Base-by-base conservation (phyloP, 2,888 invertebrate genomes). In the Lamellibrachia satsuma region DNA sequence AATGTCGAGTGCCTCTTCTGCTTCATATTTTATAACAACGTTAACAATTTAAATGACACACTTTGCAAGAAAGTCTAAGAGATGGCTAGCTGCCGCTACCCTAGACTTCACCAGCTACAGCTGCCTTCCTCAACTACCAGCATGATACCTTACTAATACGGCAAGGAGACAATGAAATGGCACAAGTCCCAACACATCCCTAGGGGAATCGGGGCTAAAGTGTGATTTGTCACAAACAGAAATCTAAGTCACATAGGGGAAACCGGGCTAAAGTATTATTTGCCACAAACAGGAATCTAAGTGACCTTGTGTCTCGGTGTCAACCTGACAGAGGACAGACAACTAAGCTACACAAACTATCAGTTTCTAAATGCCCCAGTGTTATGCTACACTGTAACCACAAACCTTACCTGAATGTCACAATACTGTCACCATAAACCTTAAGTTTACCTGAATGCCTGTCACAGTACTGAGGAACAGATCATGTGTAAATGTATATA, bases 101-200 rank as follows among this genome's bases (percentile, higher is more conserved):
- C 22, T 11, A 6, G 15, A 75, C 22, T 75, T 75, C 75, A n/a
- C 6, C 75, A 2, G 75, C 75, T 75, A 75, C 75, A 75, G 75
- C 75, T 75, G 75, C 3, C 60, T 9, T 15, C 11, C 75, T 75
- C 75, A 11, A 4, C 22, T 75, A 75, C 75, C 75, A 75, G 22
- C 75, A 15, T 75, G 75, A 75, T n/a, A 22, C n/a, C 75, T 22
- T n/a, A 1, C 75, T 75, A 75, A 11, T 75, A 75, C 75, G 15
- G 75, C 75, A 75, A 22, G 75, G 75, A 75, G 75, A 75, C 22
- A 75, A 75, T 75, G 75, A 75, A 75, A 75, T 75, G 75, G 75
- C 75, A 75, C 75, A 75, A n/a, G 75, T 22, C n/a, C 60, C 60
- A 55, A 11, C 75, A 75, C 75, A 75, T 75, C 75, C 75, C 15